These are phyloP conservation scores for Alectoris magna DNA, from an alignment of 2,797 vertebrate species.

Conservation along the genomic window DNA sequence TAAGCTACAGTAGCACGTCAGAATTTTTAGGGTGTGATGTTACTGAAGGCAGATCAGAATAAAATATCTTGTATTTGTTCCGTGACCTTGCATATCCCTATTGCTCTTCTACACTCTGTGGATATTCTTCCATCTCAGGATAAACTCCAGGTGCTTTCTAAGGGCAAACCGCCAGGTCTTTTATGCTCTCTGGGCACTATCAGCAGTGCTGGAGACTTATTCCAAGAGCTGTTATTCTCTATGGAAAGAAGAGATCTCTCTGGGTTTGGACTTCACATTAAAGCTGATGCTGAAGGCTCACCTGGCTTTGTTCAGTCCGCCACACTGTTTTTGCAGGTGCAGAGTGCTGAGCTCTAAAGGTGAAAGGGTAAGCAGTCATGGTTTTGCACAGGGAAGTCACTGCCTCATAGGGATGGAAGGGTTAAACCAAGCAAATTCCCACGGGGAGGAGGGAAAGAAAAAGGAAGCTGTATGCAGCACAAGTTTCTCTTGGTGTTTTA, in stretches of 20 bases:
- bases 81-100: background rate
- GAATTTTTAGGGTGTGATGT: background rate
- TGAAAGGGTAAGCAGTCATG: constrained; percentile 5
- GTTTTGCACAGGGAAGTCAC: constrained; percentile 15
- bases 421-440: constrained; percentile 67
- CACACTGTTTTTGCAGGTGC: constrained; percentile 42
- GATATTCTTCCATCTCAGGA: background rate
- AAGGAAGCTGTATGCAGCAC: constrained; percentile 23
- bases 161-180: constrained; percentile 18
- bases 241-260: constrained; percentile 5
- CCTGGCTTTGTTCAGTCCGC: constrained; percentile 42
- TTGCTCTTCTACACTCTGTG: background rate
- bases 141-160: constrained; percentile 31
- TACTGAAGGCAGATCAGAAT: background rate
- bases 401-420: constrained; percentile 7
- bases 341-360: constrained; percentile 26
- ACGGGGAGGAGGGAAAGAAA: constrained; percentile 54
- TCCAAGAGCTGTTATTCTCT: constrained; percentile 11
- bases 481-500: constrained; percentile 57
- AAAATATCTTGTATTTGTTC: background rate
- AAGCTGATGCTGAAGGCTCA: constrained; percentile 17
- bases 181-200: background rate
- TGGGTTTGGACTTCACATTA: constrained; percentile 61
- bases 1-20: background rate
- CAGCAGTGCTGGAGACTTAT: background rate